Percentiles rank a stretch among this genome's conserved stretches.
Conservation (phyloP, 2,888 invertebrate genomes). For the Agrotis ipsilon region DNA sequence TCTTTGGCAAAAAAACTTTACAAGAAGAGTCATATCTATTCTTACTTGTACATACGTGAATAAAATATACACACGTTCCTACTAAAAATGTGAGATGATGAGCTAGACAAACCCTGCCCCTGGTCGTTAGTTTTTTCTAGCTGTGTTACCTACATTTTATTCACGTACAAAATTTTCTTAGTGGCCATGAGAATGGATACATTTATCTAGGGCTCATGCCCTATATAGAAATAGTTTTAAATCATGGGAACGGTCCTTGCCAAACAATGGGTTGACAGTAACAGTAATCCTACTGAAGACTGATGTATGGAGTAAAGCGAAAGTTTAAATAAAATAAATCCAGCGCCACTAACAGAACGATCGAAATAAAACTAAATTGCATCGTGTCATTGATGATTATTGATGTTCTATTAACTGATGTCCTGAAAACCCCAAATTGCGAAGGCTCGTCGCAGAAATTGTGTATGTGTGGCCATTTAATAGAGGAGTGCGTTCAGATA, state of each 20-base stretch:
- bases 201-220: too few relatives aligned
- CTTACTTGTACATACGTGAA: too few relatives aligned
- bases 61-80: too few relatives aligned
- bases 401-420: slow-evolving; percentile 43
- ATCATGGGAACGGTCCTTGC: too few relatives aligned
- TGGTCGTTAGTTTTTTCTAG: too few relatives aligned
- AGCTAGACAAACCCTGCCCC: too few relatives aligned
- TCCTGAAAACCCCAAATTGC: slow-evolving; percentile 29
- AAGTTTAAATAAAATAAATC: slow-evolving; percentile 1
- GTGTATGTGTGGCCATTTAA: slow-evolving; percentile 34
- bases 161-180: too few relatives aligned
- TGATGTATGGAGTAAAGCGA: not conserved
- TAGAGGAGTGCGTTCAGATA: slow-evolving; percentile 27
- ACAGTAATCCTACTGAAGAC: not conserved
- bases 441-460: slow-evolving; percentile 16
- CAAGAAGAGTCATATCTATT: too few relatives aligned
- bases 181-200: too few relatives aligned
- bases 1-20: not conserved
- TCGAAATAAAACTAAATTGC: slow-evolving; percentile 23
- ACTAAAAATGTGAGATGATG: too few relatives aligned
- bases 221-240: too few relatives aligned
- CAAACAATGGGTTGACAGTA: not conserved
- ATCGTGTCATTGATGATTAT: slow-evolving; percentile 38
- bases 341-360: not conserved
- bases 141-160: too few relatives aligned